Percentiles rank a stretch among this genome's conserved stretches.
Evolutionary conservation across 2,113 vertebrate species (phyloP).

Genomic region (Neoarius graeffei): DNA sequence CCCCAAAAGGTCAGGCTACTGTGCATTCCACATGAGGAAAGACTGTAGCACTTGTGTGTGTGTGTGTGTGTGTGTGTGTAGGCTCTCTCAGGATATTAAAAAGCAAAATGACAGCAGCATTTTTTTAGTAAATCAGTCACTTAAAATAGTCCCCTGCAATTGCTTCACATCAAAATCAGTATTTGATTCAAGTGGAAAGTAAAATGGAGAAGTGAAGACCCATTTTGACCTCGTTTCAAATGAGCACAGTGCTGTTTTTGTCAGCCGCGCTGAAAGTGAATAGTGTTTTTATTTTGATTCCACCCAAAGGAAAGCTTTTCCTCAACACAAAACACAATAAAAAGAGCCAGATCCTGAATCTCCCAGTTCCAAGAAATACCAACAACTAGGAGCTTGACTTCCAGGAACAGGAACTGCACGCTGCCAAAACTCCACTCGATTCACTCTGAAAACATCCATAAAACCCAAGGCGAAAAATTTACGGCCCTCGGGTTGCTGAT

Average conservation of each 20-base stretch:
- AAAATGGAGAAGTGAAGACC: background rate
- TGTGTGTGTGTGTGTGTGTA: too few species aligned
- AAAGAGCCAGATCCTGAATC: slow-evolving; percentile 69
- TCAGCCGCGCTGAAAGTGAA: slow-evolving; percentile 15
- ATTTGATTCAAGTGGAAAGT: background rate
- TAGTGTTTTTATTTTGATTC: slow-evolving; percentile 26
- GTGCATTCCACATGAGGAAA: slow-evolving; percentile 20
- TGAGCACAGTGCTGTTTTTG: background rate
- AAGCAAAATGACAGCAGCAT: background rate
- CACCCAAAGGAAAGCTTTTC: slow-evolving; percentile 4
- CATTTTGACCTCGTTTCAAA: slow-evolving; percentile 1
- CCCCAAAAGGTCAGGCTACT: slow-evolving; percentile 28
- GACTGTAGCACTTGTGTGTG: background rate
- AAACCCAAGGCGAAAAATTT: slow-evolving; percentile 45
- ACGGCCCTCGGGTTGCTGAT: slow-evolving; percentile 41
- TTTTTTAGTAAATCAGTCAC: background rate
- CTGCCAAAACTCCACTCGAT: slow-evolving; percentile 71
- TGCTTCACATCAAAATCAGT: background rate
- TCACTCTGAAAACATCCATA: slow-evolving; percentile 68
- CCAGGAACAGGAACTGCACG: slow-evolving; percentile 74
- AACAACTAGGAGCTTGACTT: slow-evolving; percentile 78
- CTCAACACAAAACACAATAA: slow-evolving; percentile 71
- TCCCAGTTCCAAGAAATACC: slow-evolving; percentile 78
- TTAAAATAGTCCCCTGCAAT: background rate
- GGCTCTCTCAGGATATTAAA: background rate